These are phyloP conservation scores for Podabrus alpinus DNA, from an alignment of 2,888 invertebrate genomes.

Conservation along the genomic window DNA sequence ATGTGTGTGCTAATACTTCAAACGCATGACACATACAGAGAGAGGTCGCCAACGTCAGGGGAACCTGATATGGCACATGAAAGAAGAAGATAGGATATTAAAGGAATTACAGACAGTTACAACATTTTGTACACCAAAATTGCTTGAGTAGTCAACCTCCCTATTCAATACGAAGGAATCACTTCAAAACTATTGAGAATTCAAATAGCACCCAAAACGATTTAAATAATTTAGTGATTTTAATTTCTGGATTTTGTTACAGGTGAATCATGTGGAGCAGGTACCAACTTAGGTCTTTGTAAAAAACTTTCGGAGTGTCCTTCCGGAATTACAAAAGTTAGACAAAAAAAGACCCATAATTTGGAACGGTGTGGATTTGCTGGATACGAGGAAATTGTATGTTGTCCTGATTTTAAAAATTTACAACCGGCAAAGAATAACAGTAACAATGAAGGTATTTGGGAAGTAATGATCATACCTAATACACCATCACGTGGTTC, in stretches of 20 bases:
- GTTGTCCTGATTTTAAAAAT: slow-evolving; percentile 9
- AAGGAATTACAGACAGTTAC: too few relatives aligned
- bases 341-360: not conserved
- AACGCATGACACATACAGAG: too few relatives aligned
- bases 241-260: not conserved
- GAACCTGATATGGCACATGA: too few relatives aligned
- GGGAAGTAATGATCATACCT: not conserved
- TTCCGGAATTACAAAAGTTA: not conserved
- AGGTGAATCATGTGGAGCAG: not conserved
- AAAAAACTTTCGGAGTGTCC: slow-evolving; percentile 11
- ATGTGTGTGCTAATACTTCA: too few relatives aligned
- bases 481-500: not conserved
- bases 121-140: too few relatives aligned
- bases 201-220: too few relatives aligned
- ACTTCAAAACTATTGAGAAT: too few relatives aligned
- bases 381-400: slow-evolving; percentile 20
- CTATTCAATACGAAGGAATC: too few relatives aligned
- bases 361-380: slow-evolving; percentile 24
- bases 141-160: too few relatives aligned
- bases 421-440: not conserved
- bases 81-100: too few relatives aligned
- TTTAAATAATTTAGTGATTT: not conserved
- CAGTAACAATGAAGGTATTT: not conserved
- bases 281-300: not conserved
- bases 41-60: too few relatives aligned